These are phyloP conservation scores for Sericinus montela DNA, from an alignment of 2,888 invertebrate species.

Conservation along the genomic window DNA sequence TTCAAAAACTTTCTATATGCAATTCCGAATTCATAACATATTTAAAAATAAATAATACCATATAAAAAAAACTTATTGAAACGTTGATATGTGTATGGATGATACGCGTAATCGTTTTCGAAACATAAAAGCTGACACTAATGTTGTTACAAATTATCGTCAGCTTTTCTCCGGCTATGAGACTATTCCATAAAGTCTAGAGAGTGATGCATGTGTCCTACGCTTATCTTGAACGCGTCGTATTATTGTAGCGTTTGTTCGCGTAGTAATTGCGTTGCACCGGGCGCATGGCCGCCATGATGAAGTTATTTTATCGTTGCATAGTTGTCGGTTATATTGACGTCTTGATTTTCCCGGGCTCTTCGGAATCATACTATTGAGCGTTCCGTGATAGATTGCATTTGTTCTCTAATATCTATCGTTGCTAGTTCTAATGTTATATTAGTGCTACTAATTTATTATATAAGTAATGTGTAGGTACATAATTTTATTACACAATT, in stretches of 20 bases:
- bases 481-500: no score
- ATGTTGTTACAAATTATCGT: not conserved
- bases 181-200: not conserved
- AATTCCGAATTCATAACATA: no score
- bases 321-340: slow-evolving; percentile 37
- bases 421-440: no score
- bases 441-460: no score
- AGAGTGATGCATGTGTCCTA: slow-evolving; percentile 7
- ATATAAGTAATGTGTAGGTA: no score
- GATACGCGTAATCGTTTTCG: not conserved
- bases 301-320: slow-evolving; percentile 50
- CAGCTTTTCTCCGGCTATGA: not conserved
- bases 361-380: not conserved
- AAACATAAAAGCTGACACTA: not conserved
- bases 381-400: not conserved
- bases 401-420: not conserved
- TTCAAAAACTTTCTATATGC: no score
- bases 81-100: no score
- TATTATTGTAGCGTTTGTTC: slow-evolving; percentile 26
- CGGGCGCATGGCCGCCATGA: slow-evolving; percentile 31
- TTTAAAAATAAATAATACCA: no score
- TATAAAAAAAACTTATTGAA: no score
- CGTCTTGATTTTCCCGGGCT: slow-evolving; percentile 40
- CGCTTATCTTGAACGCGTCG: slow-evolving; percentile 6
- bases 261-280: slow-evolving; percentile 43